These are phyloP conservation scores for Rhopalosiphum nymphaeae DNA, from an alignment of 2,888 invertebrate species.

Conservation along the genomic window DNA sequence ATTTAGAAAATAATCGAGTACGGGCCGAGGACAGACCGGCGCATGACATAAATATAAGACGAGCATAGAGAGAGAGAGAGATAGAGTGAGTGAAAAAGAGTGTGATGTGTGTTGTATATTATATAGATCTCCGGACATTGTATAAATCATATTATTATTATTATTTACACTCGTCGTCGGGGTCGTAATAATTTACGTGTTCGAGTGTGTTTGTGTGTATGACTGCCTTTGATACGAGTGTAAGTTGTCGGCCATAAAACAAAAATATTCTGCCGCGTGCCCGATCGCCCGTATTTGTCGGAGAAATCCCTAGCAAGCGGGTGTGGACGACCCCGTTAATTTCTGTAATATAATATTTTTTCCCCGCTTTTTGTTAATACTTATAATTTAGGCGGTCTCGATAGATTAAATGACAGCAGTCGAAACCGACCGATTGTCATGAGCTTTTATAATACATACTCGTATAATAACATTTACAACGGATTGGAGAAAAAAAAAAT, in stretches of 20 bases:
- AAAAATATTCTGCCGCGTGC: conserved; percentile 31
- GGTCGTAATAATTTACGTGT: background rate
- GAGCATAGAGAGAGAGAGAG: background rate
- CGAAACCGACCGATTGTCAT: background rate
- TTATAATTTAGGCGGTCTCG: background rate
- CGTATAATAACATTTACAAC: background rate
- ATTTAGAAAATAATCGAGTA: conserved; percentile 57
- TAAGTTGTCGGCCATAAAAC: conserved; percentile 34
- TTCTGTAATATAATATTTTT: background rate
- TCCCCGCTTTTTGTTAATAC: background rate
- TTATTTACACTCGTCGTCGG: conserved; percentile 7
- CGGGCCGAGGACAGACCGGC: background rate
- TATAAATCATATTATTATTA: conserved; percentile 15
- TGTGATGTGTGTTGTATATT: conserved; percentile 13
- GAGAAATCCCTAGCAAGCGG: background rate
- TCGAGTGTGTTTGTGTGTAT: background rate
- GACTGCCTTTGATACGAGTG: background rate
- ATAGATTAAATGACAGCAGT: background rate
- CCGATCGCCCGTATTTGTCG: background rate
- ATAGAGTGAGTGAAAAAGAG: background rate
- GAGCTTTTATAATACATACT: background rate
- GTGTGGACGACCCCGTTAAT: background rate
- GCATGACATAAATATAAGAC: background rate
- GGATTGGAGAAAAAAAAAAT: background rate
- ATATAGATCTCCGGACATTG: conserved; percentile 1